Evolutionary conservation across 2,797 vertebrate species (phyloP), one percentile per base, ranked within the genome.

Genomic region (Acanthurus lineatus): DNA sequence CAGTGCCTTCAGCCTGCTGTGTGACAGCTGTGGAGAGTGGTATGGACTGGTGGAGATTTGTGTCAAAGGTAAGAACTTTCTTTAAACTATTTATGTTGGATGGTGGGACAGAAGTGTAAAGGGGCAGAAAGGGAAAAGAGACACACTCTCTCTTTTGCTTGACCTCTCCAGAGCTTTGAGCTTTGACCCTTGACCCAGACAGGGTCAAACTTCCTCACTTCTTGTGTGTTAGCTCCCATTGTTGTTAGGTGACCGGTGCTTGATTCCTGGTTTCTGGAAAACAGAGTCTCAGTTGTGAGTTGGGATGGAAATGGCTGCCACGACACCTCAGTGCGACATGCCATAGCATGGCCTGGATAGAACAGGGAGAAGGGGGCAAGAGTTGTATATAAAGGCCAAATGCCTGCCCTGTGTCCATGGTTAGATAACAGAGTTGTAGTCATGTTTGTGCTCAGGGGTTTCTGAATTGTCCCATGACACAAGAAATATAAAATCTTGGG

Each of bases 21-120:
- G 98, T 1, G 95, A 98, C 94, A 97, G 97, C 91, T 99, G 97
- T 1, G 97, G 97, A 7, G 97, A 98, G 92, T 99, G 98, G 98
- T 99, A 97, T 0, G 98, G 97, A 44, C 91, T 96, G 48, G 97
- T 97, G 28, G 96, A 97, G 88, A 95, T 97, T 75, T 99, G 98
- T 14, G 90, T 96, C 72, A 97, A 94, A 97, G 97, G 98, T 98
- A 90, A 95, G 93, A 61, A 38, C 32, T 14, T 3, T 20, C 19
- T 73, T 54, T 17, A 48, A 63, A 63, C 3, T 22, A 15, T 76
- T 67, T 20, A 42, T 42, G 8, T 57, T 52, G 17, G 40, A n/a
- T 57, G 48, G 28, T 20, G 16, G n/a, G 52, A 60, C 16, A 59
- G 38, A 72, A 69, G 49, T 15, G 11, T 48, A 64, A 69, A 48